A percentile compares a stretch with the other conserved stretches of the same genome.
These are phyloP conservation scores for Sitodiplosis mosellana DNA, from an alignment of 1,140 invertebrate species.

Conservation along the genomic window DNA sequence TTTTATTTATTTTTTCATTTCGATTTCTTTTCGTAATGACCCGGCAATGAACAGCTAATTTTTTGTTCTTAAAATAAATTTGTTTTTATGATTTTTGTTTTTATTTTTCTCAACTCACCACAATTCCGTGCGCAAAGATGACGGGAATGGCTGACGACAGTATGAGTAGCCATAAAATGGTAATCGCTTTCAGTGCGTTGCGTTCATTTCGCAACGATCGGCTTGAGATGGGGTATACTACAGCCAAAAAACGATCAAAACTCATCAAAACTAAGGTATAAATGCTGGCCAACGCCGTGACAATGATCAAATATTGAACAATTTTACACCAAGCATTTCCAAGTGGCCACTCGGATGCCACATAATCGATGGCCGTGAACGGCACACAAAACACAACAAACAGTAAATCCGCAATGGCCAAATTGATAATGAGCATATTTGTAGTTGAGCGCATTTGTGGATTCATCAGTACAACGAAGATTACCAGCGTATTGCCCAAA, in stretches of 20 bases:
- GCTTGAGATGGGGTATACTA: conserved; percentile 84
- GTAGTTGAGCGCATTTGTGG: conserved; percentile 84
- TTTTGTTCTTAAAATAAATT: not conserved
- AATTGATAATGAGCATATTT: conserved; percentile 76
- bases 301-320: conserved; percentile 56
- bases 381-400: conserved; percentile 94
- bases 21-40: too few species aligned
- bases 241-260: conserved; percentile 81
- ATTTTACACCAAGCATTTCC: conserved; percentile 76
- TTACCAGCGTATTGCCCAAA: conserved; percentile 72
- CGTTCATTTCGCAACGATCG: conserved; percentile 58
- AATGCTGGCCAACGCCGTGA: conserved; percentile 83
- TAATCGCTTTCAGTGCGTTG: conserved; percentile 60
- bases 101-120: conserved; percentile 16
- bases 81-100: not conserved
- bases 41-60: not conserved
- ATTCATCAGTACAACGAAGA: conserved; percentile 64
- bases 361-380: conserved; percentile 73
- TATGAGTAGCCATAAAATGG: conserved; percentile 63
- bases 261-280: conserved; percentile 95
- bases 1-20: too few species aligned
- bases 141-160: conserved; percentile 54
- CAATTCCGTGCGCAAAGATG: conserved; percentile 53
- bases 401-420: conserved; percentile 75
- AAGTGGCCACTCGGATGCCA: conserved; percentile 72